These are phyloP conservation scores for Microcebus murinus DNA, from an alignment of 2,113 vertebrate species.

Conservation along the genomic window DNA sequence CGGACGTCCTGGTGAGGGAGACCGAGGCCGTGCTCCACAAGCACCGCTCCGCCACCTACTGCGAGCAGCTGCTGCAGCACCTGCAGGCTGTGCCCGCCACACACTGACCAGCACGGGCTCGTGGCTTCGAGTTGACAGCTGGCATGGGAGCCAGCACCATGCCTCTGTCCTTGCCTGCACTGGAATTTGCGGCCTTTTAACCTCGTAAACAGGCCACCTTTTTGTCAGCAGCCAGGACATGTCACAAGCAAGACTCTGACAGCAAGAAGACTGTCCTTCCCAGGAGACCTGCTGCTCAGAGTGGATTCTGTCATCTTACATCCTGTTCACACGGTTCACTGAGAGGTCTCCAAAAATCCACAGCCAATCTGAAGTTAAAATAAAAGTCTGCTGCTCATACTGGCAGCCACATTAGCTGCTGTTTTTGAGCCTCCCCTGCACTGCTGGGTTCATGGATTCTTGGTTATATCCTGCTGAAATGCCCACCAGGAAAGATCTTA, in stretches of 20 bases:
- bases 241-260: background rate
- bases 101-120: background rate
- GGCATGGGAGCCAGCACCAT: rapidly evolving
- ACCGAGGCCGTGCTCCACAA: constrained; percentile 89
- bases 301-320: background rate
- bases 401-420: background rate
- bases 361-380: background rate
- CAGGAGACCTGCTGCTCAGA: background rate
- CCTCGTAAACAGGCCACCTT: background rate
- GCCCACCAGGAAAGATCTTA: background rate
- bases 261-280: background rate
- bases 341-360: background rate
- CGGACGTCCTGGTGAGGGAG: constrained; percentile 86
- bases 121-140: rapidly evolving
- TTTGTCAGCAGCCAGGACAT: background rate
- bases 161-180: rapidly evolving
- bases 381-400: rapidly evolving
- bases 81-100: constrained; percentile 68
- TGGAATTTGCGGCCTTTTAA: background rate
- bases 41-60: constrained; percentile 87
- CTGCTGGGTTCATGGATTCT: background rate
- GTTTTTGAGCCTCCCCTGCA: rapidly evolving
- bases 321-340: rapidly evolving
- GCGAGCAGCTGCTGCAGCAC: constrained; percentile 91
- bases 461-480: background rate